phyloP scores from a whole-genome alignment of 2,888 invertebrate species.

The Hermodice carunculata region DNA sequence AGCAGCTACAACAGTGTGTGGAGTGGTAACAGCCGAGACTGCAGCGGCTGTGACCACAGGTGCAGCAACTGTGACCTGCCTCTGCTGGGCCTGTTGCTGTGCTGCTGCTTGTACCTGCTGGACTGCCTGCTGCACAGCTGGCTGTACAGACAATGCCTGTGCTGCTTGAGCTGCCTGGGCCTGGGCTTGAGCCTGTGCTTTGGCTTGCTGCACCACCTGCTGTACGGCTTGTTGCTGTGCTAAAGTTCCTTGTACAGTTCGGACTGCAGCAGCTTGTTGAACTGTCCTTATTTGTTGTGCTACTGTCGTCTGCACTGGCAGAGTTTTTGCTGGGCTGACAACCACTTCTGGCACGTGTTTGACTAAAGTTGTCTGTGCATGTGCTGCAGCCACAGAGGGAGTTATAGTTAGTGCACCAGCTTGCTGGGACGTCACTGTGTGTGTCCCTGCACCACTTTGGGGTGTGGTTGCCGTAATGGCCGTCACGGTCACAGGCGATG shows the following conservation, averaged over 20 bases:
- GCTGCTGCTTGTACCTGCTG: conserved; percentile 41
- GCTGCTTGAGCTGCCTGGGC: conserved; percentile 1
- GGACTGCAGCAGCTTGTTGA: conserved; percentile 4
- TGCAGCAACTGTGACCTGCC: neutral
- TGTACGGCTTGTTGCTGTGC: neutral
- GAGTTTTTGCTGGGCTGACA: conserved; percentile 19
- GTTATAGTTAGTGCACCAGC: neutral
- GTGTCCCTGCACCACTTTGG: conserved; percentile 1
- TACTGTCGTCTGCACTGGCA: conserved; percentile 9
- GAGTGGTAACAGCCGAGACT: conserved; percentile 1
- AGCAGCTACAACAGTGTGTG: neutral
- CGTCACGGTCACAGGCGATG: conserved; percentile 12
- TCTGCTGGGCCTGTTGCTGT: conserved; percentile 38
- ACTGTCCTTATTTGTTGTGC: conserved; percentile 12
- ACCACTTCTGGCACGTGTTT: conserved; percentile 28
- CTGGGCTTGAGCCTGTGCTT: neutral
- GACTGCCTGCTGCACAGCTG: conserved; percentile 20
- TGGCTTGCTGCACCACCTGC: neutral
- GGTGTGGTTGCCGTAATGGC: neutral
- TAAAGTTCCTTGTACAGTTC: conserved; percentile 2
- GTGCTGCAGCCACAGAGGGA: neutral
- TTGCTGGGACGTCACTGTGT: neutral
- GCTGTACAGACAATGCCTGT: conserved; percentile 15
- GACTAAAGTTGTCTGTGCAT: conserved; percentile 1
- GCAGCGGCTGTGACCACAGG: neutral